A percentile compares a stretch with the other conserved stretches of the same genome.
Conservation (phyloP, 2,113 vertebrate genomes). For the Leptobrachium leishanense region DNA sequence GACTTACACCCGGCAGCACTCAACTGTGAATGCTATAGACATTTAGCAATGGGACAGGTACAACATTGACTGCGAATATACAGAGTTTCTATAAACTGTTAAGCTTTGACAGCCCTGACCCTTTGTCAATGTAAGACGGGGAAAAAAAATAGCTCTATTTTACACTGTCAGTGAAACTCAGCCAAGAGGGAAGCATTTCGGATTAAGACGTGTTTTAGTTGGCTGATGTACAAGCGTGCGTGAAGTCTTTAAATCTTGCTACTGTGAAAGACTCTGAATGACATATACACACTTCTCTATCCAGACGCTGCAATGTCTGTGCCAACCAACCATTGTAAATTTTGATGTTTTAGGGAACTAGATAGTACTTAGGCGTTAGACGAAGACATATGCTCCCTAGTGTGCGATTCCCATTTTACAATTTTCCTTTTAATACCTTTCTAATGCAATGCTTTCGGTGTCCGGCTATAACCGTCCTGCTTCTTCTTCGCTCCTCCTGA, state of each 20-base stretch:
- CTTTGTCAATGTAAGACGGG: slow-evolving; percentile 47
- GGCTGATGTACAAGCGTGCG: slow-evolving; percentile 49
- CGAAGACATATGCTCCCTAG: slow-evolving; percentile 11
- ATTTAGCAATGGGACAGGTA: slow-evolving; percentile 48
- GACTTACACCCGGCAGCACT: slow-evolving; percentile 40
- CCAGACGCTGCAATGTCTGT: slow-evolving; percentile 34
- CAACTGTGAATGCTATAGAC: slow-evolving; percentile 48
- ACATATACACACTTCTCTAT: slow-evolving; percentile 49
- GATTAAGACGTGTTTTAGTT: slow-evolving; percentile 51
- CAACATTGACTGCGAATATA: slow-evolving; percentile 45
- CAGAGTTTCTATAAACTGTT: slow-evolving; percentile 50
- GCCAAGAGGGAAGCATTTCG: slow-evolving; percentile 48
- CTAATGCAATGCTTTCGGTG: too few relatives aligned
- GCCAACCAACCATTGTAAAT: slow-evolving; percentile 45
- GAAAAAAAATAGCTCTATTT: slow-evolving; percentile 47
- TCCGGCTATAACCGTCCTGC: neutral
- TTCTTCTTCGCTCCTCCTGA: neutral
- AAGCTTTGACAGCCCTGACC: slow-evolving; percentile 49
- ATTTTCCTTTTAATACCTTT: neutral
- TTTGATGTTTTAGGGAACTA: slow-evolving; percentile 38
- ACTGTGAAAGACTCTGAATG: slow-evolving; percentile 46
- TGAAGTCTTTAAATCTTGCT: slow-evolving; percentile 50
- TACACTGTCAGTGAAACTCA: slow-evolving; percentile 49
- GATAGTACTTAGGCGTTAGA: slow-evolving; percentile 30
- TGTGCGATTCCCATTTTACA: neutral